Evolutionary conservation across 1,140 invertebrate species (phyloP).

Genomic region (Plectus sambesii): DNA sequence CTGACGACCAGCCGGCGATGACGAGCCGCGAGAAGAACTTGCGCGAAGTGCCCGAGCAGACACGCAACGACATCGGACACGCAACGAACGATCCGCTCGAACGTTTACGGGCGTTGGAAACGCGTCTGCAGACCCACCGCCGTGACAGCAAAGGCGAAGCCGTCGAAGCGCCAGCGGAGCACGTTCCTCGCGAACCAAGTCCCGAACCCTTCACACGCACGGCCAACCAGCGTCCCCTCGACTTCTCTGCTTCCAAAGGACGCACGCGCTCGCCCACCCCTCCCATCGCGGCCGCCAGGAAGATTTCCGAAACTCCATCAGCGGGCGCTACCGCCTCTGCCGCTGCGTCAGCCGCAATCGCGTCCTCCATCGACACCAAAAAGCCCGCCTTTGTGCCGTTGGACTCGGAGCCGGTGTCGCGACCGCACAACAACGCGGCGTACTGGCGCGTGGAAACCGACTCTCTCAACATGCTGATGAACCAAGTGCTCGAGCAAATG

Average conservation of each 20-base stretch:
- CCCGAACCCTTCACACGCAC: conserved; percentile 13
- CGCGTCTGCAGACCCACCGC: conserved; percentile 18
- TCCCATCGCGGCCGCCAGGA: conserved; percentile 7
- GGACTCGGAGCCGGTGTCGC: not conserved
- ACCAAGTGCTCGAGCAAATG: conserved; percentile 45
- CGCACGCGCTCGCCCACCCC: conserved; percentile 1
- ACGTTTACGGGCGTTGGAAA: conserved; percentile 38
- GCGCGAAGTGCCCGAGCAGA: conserved; percentile 20
- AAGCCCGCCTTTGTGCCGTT: too few relatives aligned
- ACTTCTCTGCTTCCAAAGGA: conserved; percentile 21
- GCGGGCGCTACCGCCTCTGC: too few relatives aligned
- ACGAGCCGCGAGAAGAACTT: conserved; percentile 36
- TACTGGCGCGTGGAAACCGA: conserved; percentile 37
- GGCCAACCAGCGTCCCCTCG: conserved; percentile 1
- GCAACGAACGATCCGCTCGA: conserved; percentile 41
- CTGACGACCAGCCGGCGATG: conserved; percentile 26
- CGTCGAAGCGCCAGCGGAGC: conserved; percentile 7
- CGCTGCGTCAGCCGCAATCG: not conserved
- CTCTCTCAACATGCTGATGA: conserved; percentile 43
- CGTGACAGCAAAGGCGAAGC: too few relatives aligned
- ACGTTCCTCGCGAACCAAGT: conserved; percentile 9
- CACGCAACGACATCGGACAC: conserved; percentile 14
- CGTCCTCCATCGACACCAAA: conserved; percentile 2
- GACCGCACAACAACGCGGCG: conserved; percentile 5
- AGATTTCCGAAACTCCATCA: conserved; percentile 15